Conservation (phyloP, 2,113 vertebrate species). For the Ivindomyrus marchei region DNA sequence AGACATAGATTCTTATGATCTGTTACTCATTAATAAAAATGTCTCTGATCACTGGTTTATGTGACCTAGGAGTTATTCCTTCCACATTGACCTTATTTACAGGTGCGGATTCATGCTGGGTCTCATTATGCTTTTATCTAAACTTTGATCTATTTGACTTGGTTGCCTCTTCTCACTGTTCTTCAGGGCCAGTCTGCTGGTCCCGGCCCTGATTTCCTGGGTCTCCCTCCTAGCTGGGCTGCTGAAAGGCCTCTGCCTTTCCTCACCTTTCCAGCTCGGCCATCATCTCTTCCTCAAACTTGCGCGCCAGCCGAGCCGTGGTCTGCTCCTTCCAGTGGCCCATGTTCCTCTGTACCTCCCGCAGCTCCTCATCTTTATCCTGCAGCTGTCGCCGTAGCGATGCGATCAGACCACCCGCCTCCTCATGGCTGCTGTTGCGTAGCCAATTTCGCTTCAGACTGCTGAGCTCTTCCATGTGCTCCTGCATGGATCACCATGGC, state of each 20-base stretch:
- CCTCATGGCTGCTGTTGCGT: conserved; percentile 29
- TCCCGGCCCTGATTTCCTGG: background rate
- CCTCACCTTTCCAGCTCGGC: conserved; percentile 60
- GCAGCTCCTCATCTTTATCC: conserved; percentile 58
- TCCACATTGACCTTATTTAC: background rate
- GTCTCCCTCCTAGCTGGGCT: background rate
- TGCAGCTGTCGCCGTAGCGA: conserved; percentile 52
- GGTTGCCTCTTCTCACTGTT: background rate
- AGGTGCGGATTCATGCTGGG: background rate
- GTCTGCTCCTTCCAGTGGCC: conserved; percentile 60
- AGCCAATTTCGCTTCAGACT: conserved; percentile 41
- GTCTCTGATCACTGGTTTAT: background rate
- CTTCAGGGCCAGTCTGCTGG: background rate
- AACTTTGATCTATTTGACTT: background rate
- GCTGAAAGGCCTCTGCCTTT: background rate
- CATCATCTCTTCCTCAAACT: conserved; percentile 57
- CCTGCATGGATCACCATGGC: conserved; percentile 40
- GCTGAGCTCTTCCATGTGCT: conserved; percentile 64
- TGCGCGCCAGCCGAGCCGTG: conserved; percentile 48
- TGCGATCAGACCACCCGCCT: conserved; percentile 30
- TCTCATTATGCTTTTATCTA: background rate
- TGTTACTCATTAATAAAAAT: background rate
- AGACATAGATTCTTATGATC: background rate
- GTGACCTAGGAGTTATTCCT: background rate
- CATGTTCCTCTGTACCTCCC: conserved; percentile 57